These are phyloP conservation scores for Nephrocerus scutellatus DNA, from an alignment of 2,888 invertebrate genomes.

Conservation along the genomic window DNA sequence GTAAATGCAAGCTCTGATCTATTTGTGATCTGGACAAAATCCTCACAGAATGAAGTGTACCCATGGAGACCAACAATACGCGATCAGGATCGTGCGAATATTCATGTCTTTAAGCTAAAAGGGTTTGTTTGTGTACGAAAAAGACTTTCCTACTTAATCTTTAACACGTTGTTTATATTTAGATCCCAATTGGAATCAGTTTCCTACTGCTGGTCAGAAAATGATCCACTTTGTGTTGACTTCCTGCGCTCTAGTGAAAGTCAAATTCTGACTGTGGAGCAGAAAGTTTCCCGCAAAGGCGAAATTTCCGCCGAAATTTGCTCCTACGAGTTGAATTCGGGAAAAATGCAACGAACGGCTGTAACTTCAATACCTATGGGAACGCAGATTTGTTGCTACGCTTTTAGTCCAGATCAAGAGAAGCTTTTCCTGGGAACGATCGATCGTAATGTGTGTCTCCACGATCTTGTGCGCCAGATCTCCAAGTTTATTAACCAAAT, in stretches of 20 bases:
- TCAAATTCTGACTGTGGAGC: slow-evolving; percentile 72
- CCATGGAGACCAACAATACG: slow-evolving; percentile 85
- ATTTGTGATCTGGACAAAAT: slow-evolving; percentile 79
- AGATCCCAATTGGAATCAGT: slow-evolving; percentile 66
- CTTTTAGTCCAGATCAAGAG: slow-evolving; percentile 64
- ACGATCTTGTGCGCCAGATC: slow-evolving; percentile 67
- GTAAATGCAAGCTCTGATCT: slow-evolving; percentile 46
- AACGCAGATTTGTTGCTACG: slow-evolving; percentile 61
- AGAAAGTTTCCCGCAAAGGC: slow-evolving; percentile 65
- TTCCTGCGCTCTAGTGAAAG: slow-evolving; percentile 66
- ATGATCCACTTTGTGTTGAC: slow-evolving; percentile 76
- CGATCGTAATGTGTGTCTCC: slow-evolving; percentile 74
- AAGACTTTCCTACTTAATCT: slow-evolving; percentile 19
- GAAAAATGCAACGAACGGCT: slow-evolving; percentile 57
- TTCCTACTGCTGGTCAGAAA: slow-evolving; percentile 78
- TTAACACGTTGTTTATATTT: slow-evolving; percentile 28
- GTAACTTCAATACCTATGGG: slow-evolving; percentile 64
- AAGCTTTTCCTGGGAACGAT: slow-evolving; percentile 75
- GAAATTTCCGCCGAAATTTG: slow-evolving; percentile 67
- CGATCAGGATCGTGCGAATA: slow-evolving; percentile 81
- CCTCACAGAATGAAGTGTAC: slow-evolving; percentile 76
- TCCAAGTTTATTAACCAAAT: slow-evolving; percentile 66
- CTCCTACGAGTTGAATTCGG: slow-evolving; percentile 52
- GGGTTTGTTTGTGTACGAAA: slow-evolving; percentile 58
- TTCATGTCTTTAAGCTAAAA: slow-evolving; percentile 70